Conservation (phyloP, 2,113 vertebrate genomes). For the Bambusicola thoracicus region DNA sequence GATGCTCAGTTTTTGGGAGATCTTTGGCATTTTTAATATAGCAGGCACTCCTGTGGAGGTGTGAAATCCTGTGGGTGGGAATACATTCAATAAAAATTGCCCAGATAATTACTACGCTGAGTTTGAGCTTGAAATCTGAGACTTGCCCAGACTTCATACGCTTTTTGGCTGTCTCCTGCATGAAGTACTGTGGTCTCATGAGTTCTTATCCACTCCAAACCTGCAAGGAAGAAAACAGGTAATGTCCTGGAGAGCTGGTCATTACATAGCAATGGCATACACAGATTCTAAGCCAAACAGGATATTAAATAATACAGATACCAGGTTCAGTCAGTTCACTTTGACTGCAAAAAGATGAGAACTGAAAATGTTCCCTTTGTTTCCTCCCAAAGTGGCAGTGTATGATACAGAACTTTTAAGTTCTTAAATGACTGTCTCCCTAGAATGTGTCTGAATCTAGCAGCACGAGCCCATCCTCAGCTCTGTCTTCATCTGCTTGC, state of each 20-base stretch:
- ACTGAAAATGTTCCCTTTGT: background rate
- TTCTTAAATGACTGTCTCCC: background rate
- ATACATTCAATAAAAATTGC: background rate
- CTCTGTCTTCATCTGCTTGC: background rate
- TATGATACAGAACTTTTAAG: background rate
- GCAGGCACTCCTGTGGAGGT: background rate
- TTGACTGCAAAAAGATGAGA: background rate
- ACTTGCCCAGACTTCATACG: background rate
- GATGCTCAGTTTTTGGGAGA: background rate
- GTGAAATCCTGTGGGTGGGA: background rate
- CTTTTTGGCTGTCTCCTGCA: background rate
- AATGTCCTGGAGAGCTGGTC: background rate
- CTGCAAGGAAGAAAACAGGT: background rate
- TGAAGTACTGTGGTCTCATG: background rate
- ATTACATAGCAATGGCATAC: background rate
- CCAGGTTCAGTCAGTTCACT: background rate
- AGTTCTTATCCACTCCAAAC: background rate
- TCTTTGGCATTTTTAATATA: conserved; percentile 9
- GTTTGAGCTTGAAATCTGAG: conserved; percentile 1
- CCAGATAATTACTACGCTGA: background rate
- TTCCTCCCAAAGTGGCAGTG: background rate
- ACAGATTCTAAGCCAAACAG: background rate
- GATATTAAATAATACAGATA: conserved; percentile 26
- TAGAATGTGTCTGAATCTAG: background rate
- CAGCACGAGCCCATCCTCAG: background rate